These are phyloP conservation scores for Stichodactyla helianthus DNA, from an alignment of 64 coral and sea anemone species.

Conservation along the genomic window DNA sequence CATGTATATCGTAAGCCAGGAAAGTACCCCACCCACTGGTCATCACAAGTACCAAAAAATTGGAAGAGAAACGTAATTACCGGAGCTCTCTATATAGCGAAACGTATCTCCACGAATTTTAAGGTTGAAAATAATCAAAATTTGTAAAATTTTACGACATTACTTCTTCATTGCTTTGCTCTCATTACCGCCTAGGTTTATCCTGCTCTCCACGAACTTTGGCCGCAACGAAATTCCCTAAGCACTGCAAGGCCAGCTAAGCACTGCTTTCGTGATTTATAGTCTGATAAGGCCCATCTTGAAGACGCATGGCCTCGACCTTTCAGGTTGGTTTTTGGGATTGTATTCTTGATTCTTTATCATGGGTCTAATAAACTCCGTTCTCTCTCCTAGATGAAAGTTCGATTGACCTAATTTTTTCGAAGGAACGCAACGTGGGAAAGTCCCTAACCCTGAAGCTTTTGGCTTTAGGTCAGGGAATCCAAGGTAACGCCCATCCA, in stretches of 20 bases:
- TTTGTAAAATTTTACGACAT: not conserved
- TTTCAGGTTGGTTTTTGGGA: not conserved
- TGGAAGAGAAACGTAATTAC: too few relatives aligned
- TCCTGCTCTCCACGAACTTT: not conserved
- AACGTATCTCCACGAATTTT: too few relatives aligned
- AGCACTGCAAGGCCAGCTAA: too few relatives aligned
- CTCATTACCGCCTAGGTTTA: not conserved
- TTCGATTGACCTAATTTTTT: constrained; percentile 20
- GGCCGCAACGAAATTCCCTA: not conserved
- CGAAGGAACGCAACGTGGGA: constrained; percentile 23
- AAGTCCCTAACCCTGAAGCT: constrained; percentile 19
- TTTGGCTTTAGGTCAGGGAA: constrained; percentile 7
- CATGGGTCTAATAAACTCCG: too few relatives aligned
- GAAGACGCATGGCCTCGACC: not conserved
- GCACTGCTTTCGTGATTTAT: constrained; percentile 22
- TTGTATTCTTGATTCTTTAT: not conserved
- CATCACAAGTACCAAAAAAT: too few relatives aligned
- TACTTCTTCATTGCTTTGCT: not conserved
- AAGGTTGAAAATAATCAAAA: not conserved
- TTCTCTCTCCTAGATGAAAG: not conserved
- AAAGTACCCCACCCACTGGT: too few relatives aligned
- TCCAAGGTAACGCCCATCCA: not conserved
- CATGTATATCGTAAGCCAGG: too few relatives aligned
- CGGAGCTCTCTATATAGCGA: too few relatives aligned
- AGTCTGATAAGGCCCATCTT: not conserved